Percentiles rank a stretch among this genome's conserved stretches.
Conservation (phyloP, 2,797 vertebrate genomes). For the Lepidocolaptes lacrymiger region DNA sequence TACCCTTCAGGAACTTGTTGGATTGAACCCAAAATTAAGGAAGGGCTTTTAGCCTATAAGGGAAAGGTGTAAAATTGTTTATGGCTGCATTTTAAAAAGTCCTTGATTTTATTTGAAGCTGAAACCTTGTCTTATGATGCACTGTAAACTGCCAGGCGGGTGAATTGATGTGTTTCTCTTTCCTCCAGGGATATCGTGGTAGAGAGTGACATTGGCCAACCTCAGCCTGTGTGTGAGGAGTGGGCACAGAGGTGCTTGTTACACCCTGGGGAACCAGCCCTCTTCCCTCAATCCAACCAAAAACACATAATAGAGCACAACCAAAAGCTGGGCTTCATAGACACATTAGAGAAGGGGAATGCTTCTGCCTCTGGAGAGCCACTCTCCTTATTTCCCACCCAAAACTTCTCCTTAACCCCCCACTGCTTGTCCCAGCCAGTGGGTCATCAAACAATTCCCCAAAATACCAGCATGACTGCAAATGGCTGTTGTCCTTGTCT, state of each 20-base stretch:
- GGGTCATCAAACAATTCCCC: not conserved
- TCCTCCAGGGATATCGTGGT: accelerated
- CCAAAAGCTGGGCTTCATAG: not conserved
- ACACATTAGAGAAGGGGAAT: not conserved
- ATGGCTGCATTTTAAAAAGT: not conserved
- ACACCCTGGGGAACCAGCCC: not conserved
- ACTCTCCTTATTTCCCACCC: not conserved
- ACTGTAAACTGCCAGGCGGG: not conserved
- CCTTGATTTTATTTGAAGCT: not conserved
- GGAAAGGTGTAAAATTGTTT: not conserved
- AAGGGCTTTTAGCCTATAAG: not conserved
- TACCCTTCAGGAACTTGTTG: not conserved
- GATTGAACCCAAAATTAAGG: not conserved
- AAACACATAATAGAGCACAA: not conserved
- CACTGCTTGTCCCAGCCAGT: not conserved
- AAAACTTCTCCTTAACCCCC: not conserved
- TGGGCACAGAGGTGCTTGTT: not conserved
- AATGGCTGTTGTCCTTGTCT: not conserved
- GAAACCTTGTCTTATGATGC: not conserved
- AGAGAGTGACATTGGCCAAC: not conserved
- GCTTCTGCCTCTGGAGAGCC: not conserved
- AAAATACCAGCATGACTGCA: accelerated
- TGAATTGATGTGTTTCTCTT: not conserved
- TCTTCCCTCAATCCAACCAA: not conserved
- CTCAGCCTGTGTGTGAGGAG: accelerated